Evolutionary conservation across 2,113 vertebrate genomes (phyloP).

Genomic region (Dissostichus mawsoni): DNA sequence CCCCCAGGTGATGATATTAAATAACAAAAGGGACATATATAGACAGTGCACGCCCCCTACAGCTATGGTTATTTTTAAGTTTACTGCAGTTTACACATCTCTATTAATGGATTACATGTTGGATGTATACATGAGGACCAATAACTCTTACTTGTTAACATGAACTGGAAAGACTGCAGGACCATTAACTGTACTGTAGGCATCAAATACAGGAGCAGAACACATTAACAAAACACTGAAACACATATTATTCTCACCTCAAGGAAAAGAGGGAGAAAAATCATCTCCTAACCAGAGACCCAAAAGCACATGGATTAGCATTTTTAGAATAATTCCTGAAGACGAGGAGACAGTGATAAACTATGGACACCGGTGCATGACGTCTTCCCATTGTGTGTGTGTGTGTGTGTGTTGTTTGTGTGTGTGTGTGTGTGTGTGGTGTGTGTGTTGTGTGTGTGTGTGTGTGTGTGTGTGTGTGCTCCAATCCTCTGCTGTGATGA

Average conservation of each 20-base stretch:
- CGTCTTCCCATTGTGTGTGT: slow-evolving; percentile 41
- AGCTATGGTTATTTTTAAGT: background rate
- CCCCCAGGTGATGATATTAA: background rate
- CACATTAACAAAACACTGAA: background rate
- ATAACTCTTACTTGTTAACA: background rate
- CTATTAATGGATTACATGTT: background rate
- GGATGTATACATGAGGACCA: background rate
- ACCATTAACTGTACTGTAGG: background rate
- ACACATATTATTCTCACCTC: slow-evolving; percentile 1
- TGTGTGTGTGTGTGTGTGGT: slow-evolving; percentile 30
- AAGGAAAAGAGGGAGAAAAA: background rate
- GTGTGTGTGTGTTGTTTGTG: slow-evolving; percentile 9
- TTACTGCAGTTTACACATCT: background rate
- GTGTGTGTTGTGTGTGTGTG: background rate
- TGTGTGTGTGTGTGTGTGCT: slow-evolving; percentile 27
- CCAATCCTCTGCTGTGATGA: slow-evolving; percentile 64
- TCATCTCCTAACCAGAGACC: background rate
- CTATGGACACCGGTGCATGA: slow-evolving; percentile 50
- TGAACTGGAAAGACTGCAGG: background rate
- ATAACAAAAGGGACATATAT: background rate
- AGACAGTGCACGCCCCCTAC: background rate
- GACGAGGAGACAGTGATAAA: slow-evolving; percentile 33
- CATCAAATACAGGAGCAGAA: background rate
- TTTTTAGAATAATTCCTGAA: background rate
- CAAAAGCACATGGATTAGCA: slow-evolving; percentile 7